These are phyloP conservation scores for Onthophagus sagittarius DNA, from an alignment of 2,888 invertebrate species.

Conservation along the genomic window DNA sequence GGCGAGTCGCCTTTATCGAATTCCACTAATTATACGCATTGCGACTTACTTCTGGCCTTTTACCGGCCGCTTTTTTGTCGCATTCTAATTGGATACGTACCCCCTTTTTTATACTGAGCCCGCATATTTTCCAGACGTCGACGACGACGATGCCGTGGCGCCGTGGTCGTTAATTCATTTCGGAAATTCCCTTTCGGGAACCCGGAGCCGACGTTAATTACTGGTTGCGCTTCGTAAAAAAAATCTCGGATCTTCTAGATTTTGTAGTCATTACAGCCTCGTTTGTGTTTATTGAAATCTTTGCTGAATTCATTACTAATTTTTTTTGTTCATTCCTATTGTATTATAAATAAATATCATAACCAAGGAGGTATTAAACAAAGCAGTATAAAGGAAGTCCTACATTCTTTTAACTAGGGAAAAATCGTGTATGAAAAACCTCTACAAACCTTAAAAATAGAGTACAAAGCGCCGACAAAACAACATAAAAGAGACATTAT, in stretches of 20 bases:
- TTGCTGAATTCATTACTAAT: too few species aligned
- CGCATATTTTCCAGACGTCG: background rate
- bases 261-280: too few species aligned
- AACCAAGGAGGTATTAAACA: too few species aligned
- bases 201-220: too few species aligned
- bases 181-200: too few species aligned
- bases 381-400: background rate
- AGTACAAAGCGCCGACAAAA: background rate
- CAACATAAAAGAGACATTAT: background rate
- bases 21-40: background rate
- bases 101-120: background rate
- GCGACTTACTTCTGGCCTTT: background rate
- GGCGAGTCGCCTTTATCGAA: background rate
- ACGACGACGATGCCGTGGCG: too few species aligned
- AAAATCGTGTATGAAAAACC: background rate
- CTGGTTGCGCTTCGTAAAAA: too few species aligned
- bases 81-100: background rate
- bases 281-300: too few species aligned
- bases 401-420: background rate
- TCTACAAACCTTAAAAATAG: background rate
- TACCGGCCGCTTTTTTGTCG: background rate
- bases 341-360: too few species aligned
- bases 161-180: too few species aligned
- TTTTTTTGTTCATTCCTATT: too few species aligned
- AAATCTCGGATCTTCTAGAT: too few species aligned